These are phyloP conservation scores for Netelia virgata DNA, from an alignment of 2,888 invertebrate genomes.

Conservation along the genomic window DNA sequence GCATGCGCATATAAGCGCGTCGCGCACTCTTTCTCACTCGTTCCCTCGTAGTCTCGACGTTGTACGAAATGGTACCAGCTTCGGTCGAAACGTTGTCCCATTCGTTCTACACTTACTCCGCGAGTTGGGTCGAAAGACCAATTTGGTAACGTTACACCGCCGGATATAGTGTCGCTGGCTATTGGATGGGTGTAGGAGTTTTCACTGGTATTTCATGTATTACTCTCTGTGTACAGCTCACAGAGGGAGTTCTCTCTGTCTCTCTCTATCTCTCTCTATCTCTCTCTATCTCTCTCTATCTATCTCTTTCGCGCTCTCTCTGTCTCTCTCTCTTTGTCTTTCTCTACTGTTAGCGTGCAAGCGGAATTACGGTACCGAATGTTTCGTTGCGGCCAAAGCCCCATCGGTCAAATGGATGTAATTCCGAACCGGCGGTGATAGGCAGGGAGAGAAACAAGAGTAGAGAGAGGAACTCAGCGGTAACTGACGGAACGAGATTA, in stretches of 20 bases:
- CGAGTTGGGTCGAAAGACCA: constrained; percentile 24
- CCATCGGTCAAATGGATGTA: constrained; percentile 76
- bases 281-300: constrained; percentile 4
- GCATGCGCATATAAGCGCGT: background rate
- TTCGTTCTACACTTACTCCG: constrained; percentile 31
- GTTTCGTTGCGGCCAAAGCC: constrained; percentile 73
- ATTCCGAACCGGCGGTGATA: constrained; percentile 56
- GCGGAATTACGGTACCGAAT: constrained; percentile 69
- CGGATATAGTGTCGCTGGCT: constrained; percentile 7
- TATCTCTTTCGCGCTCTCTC: constrained; percentile 21
- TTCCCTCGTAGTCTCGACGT: constrained; percentile 42
- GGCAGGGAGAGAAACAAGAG: constrained; percentile 46
- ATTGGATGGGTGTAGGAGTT: constrained; percentile 3
- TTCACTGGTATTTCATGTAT: constrained; percentile 25
- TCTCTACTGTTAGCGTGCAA: constrained; percentile 40
- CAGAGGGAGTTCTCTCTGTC: constrained; percentile 18
- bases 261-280: constrained; percentile 4
- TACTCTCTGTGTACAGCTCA: constrained; percentile 4
- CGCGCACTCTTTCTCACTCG: constrained; percentile 29
- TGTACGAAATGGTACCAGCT: constrained; percentile 20
- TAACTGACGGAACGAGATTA: constrained; percentile 56
- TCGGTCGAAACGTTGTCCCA: constrained; percentile 43
- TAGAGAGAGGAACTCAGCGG: constrained; percentile 38
- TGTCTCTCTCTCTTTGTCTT: constrained; percentile 11
- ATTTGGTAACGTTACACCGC: constrained; percentile 10